Conservation (phyloP, 2,797 vertebrate species). For the Alfaro cultratus region DNA sequence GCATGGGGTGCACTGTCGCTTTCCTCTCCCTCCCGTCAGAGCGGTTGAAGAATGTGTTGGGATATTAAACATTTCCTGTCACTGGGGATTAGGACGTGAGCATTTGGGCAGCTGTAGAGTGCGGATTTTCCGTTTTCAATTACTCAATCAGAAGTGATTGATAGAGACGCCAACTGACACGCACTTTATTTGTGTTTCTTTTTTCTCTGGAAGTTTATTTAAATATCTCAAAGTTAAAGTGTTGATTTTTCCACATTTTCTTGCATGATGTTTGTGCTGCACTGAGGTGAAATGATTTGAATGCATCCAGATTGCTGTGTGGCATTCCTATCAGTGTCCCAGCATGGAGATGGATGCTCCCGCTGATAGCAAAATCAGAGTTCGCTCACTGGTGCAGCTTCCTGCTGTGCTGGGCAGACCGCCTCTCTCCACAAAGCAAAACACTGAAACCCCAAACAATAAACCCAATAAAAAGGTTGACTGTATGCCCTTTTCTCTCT, state of each 20-base stretch:
- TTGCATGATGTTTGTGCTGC: conserved; percentile 31
- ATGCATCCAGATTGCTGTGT: conserved; percentile 69
- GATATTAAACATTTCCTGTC: conserved; percentile 79
- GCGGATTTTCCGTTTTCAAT: conserved; percentile 71
- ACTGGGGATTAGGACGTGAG: conserved; percentile 74
- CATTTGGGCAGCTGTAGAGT: conserved; percentile 72
- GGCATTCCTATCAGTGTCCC: conserved; percentile 76
- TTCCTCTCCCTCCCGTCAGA: conserved; percentile 62
- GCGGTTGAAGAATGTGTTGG: conserved; percentile 73
- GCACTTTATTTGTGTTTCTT: conserved; percentile 25
- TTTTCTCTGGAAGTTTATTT: neutral
- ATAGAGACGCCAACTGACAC: conserved; percentile 46
- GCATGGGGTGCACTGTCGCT: conserved; percentile 68
- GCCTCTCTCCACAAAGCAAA: conserved; percentile 27
- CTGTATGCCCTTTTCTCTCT: conserved; percentile 20
- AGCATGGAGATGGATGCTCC: conserved; percentile 67
- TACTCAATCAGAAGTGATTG: conserved; percentile 67
- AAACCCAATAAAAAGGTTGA: conserved; percentile 19
- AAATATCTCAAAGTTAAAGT: conserved; percentile 35
- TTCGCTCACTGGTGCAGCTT: conserved; percentile 71
- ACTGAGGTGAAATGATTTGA: conserved; percentile 60
- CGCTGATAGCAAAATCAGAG: conserved; percentile 75
- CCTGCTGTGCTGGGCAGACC: conserved; percentile 60
- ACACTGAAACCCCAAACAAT: conserved; percentile 31
- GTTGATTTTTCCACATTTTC: conserved; percentile 40